Conservation (phyloP, 2,888 invertebrate genomes). For the Prosapia bicincta region DNA sequence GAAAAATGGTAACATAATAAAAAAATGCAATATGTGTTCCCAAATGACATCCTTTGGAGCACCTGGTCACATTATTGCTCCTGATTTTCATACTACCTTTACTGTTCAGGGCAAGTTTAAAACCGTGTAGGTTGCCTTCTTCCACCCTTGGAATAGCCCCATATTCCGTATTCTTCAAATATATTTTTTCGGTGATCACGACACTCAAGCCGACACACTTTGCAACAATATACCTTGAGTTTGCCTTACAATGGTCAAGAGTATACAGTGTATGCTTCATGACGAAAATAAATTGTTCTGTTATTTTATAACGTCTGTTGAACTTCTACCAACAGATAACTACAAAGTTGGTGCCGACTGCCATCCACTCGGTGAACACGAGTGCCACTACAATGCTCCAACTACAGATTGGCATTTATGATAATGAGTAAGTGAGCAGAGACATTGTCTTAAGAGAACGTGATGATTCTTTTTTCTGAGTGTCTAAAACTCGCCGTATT, state of each 20-base stretch:
- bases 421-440: conserved; percentile 16
- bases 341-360: conserved; percentile 23
- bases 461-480: conserved; percentile 25
- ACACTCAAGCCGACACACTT: conserved; percentile 19
- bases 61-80: background rate
- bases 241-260: background rate
- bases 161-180: conserved; percentile 38
- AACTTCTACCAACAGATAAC: background rate
- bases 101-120: conserved; percentile 38
- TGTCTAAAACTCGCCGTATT: conserved; percentile 33
- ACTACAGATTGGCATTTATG: conserved; percentile 2
- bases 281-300: conserved; percentile 22
- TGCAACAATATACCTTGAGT: conserved; percentile 3
- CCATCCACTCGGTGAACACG: conserved; percentile 19
- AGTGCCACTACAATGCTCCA: conserved; percentile 24
- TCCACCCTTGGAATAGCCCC: conserved; percentile 24
- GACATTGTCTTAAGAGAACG: conserved; percentile 36
- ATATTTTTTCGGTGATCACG: conserved; percentile 32
- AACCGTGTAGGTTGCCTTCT: conserved; percentile 33
- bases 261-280: conserved; percentile 26
- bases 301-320: conserved; percentile 3
- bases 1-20: conserved; percentile 10
- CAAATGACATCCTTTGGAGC: conserved; percentile 33
- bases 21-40: conserved; percentile 28
- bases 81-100: conserved; percentile 30